A percentile compares a stretch with the other conserved stretches of the same genome.
These are phyloP conservation scores for Rhodinocichla rosea DNA, from an alignment of 2,113 vertebrate species.

Conservation along the genomic window DNA sequence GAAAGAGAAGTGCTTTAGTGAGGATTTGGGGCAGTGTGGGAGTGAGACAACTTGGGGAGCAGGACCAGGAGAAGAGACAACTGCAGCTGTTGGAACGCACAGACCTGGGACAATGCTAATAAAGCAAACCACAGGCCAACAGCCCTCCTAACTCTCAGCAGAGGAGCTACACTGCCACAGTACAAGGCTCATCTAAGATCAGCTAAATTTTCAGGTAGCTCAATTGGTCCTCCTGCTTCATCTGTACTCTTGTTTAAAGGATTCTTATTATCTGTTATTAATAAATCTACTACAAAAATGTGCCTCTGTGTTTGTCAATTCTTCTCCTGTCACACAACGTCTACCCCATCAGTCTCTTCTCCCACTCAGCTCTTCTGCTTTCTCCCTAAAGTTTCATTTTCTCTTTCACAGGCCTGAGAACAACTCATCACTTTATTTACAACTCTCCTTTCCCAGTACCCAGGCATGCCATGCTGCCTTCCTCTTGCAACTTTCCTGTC, in stretches of 20 bases:
- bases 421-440: background rate
- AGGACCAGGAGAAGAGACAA: background rate
- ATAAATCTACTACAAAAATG: background rate
- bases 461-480: background rate
- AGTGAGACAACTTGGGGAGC: background rate
- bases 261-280: background rate
- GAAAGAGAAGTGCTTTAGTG: accelerated
- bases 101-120: background rate
- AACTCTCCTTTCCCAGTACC: background rate
- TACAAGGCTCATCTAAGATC: background rate
- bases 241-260: background rate
- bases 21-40: background rate
- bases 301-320: background rate
- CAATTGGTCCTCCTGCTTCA: background rate
- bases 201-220: background rate
- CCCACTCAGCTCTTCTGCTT: background rate
- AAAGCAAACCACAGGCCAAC: background rate
- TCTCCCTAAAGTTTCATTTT: background rate
- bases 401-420: background rate
- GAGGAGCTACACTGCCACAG: background rate
- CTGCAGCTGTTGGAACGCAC: background rate
- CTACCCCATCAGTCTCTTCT: accelerated
- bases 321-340: background rate
- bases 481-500: background rate
- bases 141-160: background rate